These are phyloP conservation scores for Noctilio leporinus DNA, from an alignment of 2,113 vertebrate genomes.

Conservation along the genomic window DNA sequence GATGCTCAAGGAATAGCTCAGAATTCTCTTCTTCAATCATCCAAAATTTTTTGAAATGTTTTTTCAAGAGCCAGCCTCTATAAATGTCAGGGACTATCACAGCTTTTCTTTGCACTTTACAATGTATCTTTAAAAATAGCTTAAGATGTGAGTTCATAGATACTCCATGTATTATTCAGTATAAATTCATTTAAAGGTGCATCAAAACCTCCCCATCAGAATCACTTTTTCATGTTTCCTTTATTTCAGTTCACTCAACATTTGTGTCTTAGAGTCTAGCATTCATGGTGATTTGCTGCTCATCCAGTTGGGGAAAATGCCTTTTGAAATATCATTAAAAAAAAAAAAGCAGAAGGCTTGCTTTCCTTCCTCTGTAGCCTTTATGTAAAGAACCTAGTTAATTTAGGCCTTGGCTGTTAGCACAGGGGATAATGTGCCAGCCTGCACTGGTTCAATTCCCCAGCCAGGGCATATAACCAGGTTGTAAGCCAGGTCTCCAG, in stretches of 20 bases:
- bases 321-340: constrained; percentile 25
- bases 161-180: constrained; percentile 68
- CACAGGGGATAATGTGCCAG: too few relatives aligned
- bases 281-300: constrained; percentile 18
- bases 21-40: not conserved
- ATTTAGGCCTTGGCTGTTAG: too few relatives aligned
- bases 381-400: not conserved
- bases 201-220: not conserved
- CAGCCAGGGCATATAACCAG: too few relatives aligned
- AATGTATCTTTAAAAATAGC: constrained; percentile 28
- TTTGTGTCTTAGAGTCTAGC: not conserved
- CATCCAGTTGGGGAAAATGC: not conserved
- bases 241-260: constrained; percentile 27
- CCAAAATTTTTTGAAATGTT: not conserved
- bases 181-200: constrained; percentile 41
- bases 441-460: too few relatives aligned
- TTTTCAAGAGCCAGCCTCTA: constrained; percentile 11
- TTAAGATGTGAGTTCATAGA: constrained; percentile 44
- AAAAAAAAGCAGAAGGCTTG: not conserved
- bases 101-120: constrained; percentile 30
- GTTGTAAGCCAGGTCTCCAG: too few relatives aligned
- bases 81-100: not conserved
- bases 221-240: constrained; percentile 34
- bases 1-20: not conserved
- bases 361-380: not conserved